phyloP scores from a whole-genome alignment of 2,797 vertebrate genomes.

The Ctenopoma kingsleyae region DNA sequence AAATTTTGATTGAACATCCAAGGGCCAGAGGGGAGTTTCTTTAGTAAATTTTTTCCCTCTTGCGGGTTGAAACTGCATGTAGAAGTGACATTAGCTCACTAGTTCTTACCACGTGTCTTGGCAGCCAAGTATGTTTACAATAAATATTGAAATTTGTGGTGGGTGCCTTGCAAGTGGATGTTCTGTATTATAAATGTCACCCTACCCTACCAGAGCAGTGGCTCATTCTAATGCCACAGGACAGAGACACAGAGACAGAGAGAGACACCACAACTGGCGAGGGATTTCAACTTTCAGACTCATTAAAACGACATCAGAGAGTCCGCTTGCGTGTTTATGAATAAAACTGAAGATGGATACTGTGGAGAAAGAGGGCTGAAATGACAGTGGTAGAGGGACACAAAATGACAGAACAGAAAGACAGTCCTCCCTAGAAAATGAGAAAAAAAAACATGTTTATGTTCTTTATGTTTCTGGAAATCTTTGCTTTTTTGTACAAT shows the following conservation, averaged over 20 bases:
- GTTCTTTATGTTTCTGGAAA: neutral
- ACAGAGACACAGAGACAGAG: conserved; percentile 28
- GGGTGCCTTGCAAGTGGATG: conserved; percentile 61
- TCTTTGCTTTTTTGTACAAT: neutral
- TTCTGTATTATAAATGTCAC: conserved; percentile 71
- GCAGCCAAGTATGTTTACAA: conserved; percentile 45
- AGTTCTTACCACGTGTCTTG: conserved; percentile 39
- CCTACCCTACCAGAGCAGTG: conserved; percentile 35
- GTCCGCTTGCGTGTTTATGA: conserved; percentile 36
- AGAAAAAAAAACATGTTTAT: neutral
- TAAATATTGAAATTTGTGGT: conserved; percentile 69
- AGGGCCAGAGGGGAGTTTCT: conserved; percentile 19
- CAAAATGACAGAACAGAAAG: neutral
- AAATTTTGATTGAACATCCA: conserved; percentile 24
- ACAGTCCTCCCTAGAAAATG: neutral
- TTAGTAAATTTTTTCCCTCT: conserved; percentile 19
- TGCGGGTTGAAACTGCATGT: conserved; percentile 45
- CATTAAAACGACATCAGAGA: conserved; percentile 44
- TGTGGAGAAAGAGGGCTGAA: conserved; percentile 24
- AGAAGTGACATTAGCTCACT: conserved; percentile 62
- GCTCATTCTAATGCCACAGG: conserved; percentile 53
- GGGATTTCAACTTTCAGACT: conserved; percentile 56
- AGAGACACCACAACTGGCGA: conserved; percentile 8
- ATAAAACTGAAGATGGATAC: conserved; percentile 27
- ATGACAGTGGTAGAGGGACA: neutral